Conservation (phyloP, 2,113 vertebrate species). For the Prunella fulvescens region DNA sequence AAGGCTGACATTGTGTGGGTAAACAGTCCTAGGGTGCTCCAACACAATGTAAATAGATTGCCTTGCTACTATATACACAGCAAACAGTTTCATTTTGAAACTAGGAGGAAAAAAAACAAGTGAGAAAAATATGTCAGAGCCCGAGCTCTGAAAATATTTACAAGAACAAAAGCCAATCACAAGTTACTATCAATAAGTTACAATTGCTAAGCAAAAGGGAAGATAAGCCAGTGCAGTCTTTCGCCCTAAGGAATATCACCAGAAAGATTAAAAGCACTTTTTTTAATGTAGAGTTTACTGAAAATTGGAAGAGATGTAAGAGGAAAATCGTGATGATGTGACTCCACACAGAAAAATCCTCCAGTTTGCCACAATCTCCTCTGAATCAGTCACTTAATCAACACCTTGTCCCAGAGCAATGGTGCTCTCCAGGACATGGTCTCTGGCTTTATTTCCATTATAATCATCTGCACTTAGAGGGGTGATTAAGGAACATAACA, state of each 20-base stretch:
- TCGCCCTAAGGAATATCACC: neutral
- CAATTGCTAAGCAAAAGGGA: neutral
- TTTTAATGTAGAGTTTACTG: neutral
- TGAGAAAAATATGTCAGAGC: constrained; percentile 44
- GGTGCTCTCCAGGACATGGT: neutral
- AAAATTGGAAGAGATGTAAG: neutral
- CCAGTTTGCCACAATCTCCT: neutral
- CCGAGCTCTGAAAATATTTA: constrained; percentile 39
- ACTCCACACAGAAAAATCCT: neutral
- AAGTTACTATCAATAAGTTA: neutral
- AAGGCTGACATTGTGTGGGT: constrained; percentile 64
- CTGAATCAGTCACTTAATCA: neutral
- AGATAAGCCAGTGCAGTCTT: neutral
- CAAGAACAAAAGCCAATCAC: neutral
- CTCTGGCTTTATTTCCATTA: neutral
- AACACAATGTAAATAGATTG: constrained; percentile 69
- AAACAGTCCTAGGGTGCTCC: constrained; percentile 64
- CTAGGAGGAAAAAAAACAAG: constrained; percentile 21
- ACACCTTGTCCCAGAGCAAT: neutral
- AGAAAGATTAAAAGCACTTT: neutral
- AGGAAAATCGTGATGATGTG: neutral
- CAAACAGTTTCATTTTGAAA: constrained; percentile 59
- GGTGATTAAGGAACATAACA: neutral
- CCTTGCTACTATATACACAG: constrained; percentile 61
- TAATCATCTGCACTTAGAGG: neutral